Evolutionary conservation across 1,140 invertebrate genomes (phyloP).

Genomic region (Chironomus striatipennis): DNA sequence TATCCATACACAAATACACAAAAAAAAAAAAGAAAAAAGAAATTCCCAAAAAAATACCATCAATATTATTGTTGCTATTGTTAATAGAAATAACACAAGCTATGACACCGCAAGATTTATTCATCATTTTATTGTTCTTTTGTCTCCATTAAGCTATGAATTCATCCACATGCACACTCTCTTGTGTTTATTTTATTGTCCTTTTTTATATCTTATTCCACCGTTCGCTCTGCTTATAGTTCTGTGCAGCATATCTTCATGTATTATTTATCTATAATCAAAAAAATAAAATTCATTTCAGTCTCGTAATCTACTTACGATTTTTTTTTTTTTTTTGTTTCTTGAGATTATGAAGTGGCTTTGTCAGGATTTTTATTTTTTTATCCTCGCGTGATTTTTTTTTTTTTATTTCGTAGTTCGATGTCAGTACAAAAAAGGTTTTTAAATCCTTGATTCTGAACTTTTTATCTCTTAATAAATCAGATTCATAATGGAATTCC

Average conservation of each 20-base stretch:
- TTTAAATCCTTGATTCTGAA: no score
- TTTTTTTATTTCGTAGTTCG: no score
- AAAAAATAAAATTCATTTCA: no score
- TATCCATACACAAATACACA: neutral
- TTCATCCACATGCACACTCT: neutral
- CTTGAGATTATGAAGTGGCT: no score
- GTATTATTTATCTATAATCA: neutral
- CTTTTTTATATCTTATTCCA: neutral
- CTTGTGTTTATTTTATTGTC: neutral
- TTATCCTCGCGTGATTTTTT: no score
- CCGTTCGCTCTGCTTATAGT: neutral
- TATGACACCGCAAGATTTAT: slow-evolving; percentile 18
- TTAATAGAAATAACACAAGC: neutral
- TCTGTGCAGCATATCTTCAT: neutral
- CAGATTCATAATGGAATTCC: no score
- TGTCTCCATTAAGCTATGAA: neutral
- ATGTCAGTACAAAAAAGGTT: no score
- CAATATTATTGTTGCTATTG: neutral
- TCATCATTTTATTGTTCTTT: neutral
- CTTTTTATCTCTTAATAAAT: no score
- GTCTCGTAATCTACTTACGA: no score
- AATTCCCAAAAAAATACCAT: neutral
- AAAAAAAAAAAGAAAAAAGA: no score
- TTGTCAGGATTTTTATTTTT: no score
- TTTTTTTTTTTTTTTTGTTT: no score